Evolutionary conservation across 2,113 vertebrate species (phyloP).

Genomic region (Mustela nigripes): DNA sequence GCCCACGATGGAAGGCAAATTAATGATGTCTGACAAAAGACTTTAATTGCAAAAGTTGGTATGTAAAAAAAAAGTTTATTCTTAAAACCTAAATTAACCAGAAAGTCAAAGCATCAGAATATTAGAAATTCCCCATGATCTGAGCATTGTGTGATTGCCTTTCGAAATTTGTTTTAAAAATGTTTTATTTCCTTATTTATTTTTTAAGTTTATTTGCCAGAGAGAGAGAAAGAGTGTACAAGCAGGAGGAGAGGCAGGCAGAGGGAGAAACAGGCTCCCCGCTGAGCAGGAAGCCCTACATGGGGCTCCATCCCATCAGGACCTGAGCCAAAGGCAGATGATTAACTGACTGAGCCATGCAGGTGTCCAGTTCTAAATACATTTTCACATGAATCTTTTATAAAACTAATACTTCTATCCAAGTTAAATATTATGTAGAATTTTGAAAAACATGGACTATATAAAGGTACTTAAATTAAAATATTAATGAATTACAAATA

Average conservation of each 20-base stretch:
- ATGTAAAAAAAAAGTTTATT: neutral
- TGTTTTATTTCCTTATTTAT: neutral
- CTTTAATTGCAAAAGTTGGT: neutral
- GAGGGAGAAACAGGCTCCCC: too few relatives aligned
- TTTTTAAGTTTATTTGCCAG: too few relatives aligned
- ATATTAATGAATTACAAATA: neutral
- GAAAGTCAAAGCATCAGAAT: neutral
- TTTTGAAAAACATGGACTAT: neutral
- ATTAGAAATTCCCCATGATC: neutral
- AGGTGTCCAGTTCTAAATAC: neutral
- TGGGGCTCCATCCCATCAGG: too few relatives aligned
- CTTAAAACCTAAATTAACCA: slow-evolving; percentile 24
- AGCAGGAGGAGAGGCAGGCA: too few relatives aligned
- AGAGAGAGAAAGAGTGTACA: too few relatives aligned
- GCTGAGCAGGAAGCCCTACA: too few relatives aligned
- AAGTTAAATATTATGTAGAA: neutral
- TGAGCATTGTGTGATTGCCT: neutral
- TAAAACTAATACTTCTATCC: neutral
- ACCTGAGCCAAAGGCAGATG: too few relatives aligned
- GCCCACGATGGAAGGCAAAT: neutral
- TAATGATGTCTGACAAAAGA: neutral
- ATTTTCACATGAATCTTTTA: neutral
- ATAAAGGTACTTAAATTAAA: neutral
- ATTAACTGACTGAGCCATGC: too few relatives aligned
- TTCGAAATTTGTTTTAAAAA: slow-evolving; percentile 47